Percentiles rank a stretch among this genome's conserved stretches.
phyloP scores from a whole-genome alignment of 2,888 invertebrate genomes.

The Clistopyga incitator region DNA sequence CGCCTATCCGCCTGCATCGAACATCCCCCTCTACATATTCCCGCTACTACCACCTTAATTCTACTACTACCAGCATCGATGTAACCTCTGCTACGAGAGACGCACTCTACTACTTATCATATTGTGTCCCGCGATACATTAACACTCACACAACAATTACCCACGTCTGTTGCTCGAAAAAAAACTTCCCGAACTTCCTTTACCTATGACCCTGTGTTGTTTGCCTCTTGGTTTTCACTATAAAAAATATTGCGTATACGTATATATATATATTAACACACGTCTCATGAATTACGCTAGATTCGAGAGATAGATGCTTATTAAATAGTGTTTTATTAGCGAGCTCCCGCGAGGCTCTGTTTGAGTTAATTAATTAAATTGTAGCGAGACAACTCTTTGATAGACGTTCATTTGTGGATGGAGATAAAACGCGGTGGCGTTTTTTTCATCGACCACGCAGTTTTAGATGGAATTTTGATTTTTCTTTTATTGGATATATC shows the following conservation, averaged over 20 bases:
- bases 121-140: conserved; percentile 46
- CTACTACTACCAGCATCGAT: conserved; percentile 43
- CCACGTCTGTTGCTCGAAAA: conserved; percentile 62
- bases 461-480: conserved; percentile 21
- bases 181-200: conserved; percentile 43
- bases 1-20: conserved; percentile 62
- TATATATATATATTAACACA: conserved; percentile 54
- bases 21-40: conserved; percentile 37
- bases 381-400: conserved; percentile 77
- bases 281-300: conserved; percentile 20
- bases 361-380: conserved; percentile 22
- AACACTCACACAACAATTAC: conserved; percentile 52
- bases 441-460: conserved; percentile 62
- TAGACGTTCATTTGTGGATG: conserved; percentile 75
- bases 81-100: conserved; percentile 48
- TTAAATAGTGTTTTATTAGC: conserved; percentile 26
- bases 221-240: conserved; percentile 83
- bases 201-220: conserved; percentile 77
- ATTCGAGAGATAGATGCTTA: conserved; percentile 34
- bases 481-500: conserved; percentile 45
- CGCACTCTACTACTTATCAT: conserved; percentile 45
- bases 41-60: conserved; percentile 25
- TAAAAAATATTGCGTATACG: conserved; percentile 49
- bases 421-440: conserved; percentile 68
- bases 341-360: conserved; percentile 20